A percentile compares a stretch with the other conserved stretches of the same genome.
These are phyloP conservation scores for Acrobasis suavella DNA, from an alignment of 2,888 invertebrate species.

Conservation along the genomic window DNA sequence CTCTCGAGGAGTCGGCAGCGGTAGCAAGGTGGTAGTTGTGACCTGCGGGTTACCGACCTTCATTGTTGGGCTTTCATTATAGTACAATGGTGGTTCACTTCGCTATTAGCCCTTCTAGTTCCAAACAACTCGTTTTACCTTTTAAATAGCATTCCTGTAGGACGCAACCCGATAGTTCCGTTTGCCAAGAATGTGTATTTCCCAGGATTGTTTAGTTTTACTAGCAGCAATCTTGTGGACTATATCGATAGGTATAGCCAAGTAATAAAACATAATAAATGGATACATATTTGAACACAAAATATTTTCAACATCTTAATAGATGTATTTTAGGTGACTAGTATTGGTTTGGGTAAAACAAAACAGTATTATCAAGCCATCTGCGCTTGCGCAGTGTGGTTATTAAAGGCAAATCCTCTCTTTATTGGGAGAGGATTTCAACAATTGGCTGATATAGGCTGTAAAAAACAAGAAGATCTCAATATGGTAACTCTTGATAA, in stretches of 20 bases:
- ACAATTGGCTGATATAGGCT: no score
- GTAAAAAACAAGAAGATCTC: no score
- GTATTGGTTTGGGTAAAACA: no score
- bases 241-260: slow-evolving; percentile 2
- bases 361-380: no score
- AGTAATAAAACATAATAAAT: not conserved
- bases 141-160: slow-evolving; percentile 17
- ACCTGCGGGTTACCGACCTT: slow-evolving; percentile 75
- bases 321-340: no score
- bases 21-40: slow-evolving; percentile 58
- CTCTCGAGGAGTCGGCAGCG: slow-evolving; percentile 32
- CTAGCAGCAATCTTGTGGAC: slow-evolving; percentile 2
- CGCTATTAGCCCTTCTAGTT: slow-evolving; percentile 39
- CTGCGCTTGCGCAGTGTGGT: no score
- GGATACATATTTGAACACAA: not conserved
- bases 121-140: slow-evolving; percentile 18
- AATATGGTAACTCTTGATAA: no score
- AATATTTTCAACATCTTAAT: no score
- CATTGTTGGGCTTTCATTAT: slow-evolving; percentile 73
- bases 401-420: no score
- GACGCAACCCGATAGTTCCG: slow-evolving; percentile 19
- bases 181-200: slow-evolving; percentile 11
- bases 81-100: slow-evolving; percentile 60
- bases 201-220: slow-evolving; percentile 12
- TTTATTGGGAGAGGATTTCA: no score